Evolutionary conservation across 2,797 vertebrate genomes (phyloP).

Genomic region (Huso huso): DNA sequence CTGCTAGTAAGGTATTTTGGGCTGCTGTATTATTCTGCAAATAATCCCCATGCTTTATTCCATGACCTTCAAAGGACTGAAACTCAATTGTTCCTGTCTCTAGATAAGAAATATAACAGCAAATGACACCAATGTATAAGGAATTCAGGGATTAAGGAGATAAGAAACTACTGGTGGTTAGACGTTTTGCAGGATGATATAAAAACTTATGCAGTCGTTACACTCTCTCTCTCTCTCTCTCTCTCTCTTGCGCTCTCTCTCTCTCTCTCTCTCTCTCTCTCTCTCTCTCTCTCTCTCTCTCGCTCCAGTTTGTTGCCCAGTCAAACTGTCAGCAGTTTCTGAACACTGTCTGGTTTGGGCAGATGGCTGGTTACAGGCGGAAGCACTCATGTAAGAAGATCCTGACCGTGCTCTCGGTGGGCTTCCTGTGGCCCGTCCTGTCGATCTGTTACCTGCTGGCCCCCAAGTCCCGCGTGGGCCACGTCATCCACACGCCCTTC

Average conservation of each 20-base stretch:
- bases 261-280: no score
- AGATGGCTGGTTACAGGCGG: conserved; percentile 90
- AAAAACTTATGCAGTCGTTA: no score
- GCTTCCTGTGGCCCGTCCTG: conserved; percentile 88
- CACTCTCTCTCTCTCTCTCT: background rate
- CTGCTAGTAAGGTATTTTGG: no score
- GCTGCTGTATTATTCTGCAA: no score
- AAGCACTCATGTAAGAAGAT: conserved; percentile 96
- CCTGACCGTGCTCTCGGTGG: conserved; percentile 83
- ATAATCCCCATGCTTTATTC: no score
- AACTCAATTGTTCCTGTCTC: no score
- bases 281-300: background rate
- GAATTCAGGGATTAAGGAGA: no score
- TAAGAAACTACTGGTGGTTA: background rate
- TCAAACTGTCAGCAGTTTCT: conserved; percentile 98
- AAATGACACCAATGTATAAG: no score
- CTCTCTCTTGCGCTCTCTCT: no score
- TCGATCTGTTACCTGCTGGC: conserved; percentile 91
- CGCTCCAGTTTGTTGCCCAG: conserved; percentile 85
- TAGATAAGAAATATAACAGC: no score
- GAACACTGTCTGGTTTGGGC: conserved; percentile 97
- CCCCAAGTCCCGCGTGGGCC: conserved; percentile 86
- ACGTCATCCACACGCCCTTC: conserved; percentile 95
- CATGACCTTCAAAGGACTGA: no score
- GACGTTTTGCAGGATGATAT: no score